Evolutionary conservation across 2,888 invertebrate species (phyloP), one percentile per base, ranked within the genome.

Genomic region (Drosophila macrospina): DNA sequence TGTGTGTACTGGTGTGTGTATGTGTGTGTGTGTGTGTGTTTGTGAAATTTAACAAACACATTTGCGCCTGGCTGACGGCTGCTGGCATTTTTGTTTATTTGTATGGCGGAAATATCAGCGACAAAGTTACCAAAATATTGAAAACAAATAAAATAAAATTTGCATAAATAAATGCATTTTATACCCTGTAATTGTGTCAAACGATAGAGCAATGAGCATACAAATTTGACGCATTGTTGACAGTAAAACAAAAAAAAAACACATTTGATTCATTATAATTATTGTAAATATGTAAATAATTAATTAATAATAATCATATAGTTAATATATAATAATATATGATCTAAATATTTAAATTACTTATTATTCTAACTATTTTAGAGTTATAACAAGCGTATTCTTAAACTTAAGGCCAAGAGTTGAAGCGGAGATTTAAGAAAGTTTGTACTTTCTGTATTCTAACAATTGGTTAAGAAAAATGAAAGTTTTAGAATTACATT

Each of bases 91-190:
- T 69, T 77, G 74, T 86, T 86, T 86, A 69, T 83, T 87, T 85
- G 83, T 73, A 68, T 82, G 77, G 87, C 87, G 83, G 83, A 87
- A 83, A 83, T 83, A 83, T 83, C 83, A 87, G 83, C 83, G 83
- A 87, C 87, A 83, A 87, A 83, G 85, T 85, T 83, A 83, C 83
- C 83, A 83, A 83, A 86, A 83, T 87, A 83, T 83, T 87, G 87
- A 83, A 83, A 83, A 85, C 83, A 87, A 83, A 83, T 87, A 87
- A 86, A 83, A 83, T 83, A 81, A 87, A 87, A 83, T 83, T 83
- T 83, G 83, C 83, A 83, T 83, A 83, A 83, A 83, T 83, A 81
- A 83, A 86, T 86, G 85, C 68, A 64, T 69, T 80, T 69, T 50
- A 54, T 62, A 50, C 34, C 56, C 56, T 26, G 24, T 8, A 37